Percentiles rank a stretch among this genome's conserved stretches.
phyloP scores from a whole-genome alignment of 2,113 vertebrate genomes.

The Tichodroma muraria region DNA sequence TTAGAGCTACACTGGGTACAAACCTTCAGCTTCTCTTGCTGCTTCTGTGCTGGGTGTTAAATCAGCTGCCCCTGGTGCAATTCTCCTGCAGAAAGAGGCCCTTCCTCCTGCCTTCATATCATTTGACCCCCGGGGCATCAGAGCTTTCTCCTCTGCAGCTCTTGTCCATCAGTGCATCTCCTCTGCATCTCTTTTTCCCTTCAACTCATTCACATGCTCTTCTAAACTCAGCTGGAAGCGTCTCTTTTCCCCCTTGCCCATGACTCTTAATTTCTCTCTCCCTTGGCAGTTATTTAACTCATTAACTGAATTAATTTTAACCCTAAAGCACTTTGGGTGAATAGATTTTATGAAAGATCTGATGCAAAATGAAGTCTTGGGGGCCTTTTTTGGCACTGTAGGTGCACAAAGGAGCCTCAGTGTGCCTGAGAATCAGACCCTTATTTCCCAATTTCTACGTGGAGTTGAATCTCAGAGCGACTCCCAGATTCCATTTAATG shows the following conservation, averaged over 20 bases:
- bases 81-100: not conserved
- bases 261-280: slow-evolving; percentile 62
- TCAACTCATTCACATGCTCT: slow-evolving; percentile 34
- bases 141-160: slow-evolving; percentile 29
- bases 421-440: slow-evolving; percentile 8
- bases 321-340: slow-evolving; percentile 27
- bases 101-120: not conserved
- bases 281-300: slow-evolving; percentile 63
- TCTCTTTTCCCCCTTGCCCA: slow-evolving; percentile 52
- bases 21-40: not conserved
- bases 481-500: slow-evolving; percentile 32
- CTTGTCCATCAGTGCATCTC: slow-evolving; percentile 24
- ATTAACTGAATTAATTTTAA: slow-evolving; percentile 66
- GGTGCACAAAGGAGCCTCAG: slow-evolving; percentile 35
- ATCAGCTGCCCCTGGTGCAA: not conserved
- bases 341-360: slow-evolving; percentile 46
- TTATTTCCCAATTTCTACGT: not conserved
- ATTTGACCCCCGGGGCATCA: slow-evolving; percentile 3
- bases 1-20: not conserved
- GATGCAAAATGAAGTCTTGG: slow-evolving; percentile 42
- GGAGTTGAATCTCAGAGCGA: not conserved
- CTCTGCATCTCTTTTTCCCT: slow-evolving; percentile 52
- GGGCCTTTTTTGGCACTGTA: slow-evolving; percentile 13
- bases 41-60: not conserved
- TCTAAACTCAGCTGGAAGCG: slow-evolving; percentile 51